A percentile compares a stretch with the other conserved stretches of the same genome.
These are phyloP conservation scores for Crocuta crocuta DNA, from an alignment of 2,113 vertebrate genomes.

Conservation along the genomic window DNA sequence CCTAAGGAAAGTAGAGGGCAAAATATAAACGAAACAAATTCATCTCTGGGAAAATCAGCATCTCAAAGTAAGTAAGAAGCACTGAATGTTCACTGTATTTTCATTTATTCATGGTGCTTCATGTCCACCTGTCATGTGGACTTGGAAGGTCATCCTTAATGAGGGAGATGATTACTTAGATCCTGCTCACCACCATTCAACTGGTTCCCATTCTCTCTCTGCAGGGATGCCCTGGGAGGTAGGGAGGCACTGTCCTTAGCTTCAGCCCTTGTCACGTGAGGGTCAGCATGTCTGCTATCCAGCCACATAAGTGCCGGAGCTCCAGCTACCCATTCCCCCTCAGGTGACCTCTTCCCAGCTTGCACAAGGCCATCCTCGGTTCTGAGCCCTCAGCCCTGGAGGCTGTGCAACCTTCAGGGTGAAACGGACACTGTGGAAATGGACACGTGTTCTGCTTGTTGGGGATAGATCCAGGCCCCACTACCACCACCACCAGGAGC, in stretches of 20 bases:
- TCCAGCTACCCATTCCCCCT: not conserved
- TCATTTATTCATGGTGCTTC: rapidly evolving
- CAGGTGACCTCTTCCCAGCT: not conserved
- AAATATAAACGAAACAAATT: slow-evolving; percentile 40
- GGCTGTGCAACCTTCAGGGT: rapidly evolving
- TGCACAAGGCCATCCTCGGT: rapidly evolving
- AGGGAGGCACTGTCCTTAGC: not conserved
- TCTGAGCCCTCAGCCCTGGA: not conserved
- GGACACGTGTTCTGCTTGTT: not conserved
- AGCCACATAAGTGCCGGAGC: rapidly evolving
- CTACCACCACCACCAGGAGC: not conserved
- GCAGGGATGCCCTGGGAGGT: not conserved
- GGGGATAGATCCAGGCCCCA: not conserved
- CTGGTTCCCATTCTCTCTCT: not conserved
- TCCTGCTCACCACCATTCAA: not conserved
- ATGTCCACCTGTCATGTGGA: rapidly evolving
- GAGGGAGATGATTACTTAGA: rapidly evolving
- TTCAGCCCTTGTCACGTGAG: not conserved
- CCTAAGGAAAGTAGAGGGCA: slow-evolving; percentile 13
- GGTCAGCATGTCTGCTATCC: not conserved
- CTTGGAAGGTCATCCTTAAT: not conserved
- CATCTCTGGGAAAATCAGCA: not conserved
- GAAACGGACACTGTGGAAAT: rapidly evolving
- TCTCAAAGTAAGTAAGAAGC: not conserved
- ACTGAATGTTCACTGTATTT: rapidly evolving